phyloP scores from a whole-genome alignment of 2,888 invertebrate genomes.

The Xestia rhomboidea region DNA sequence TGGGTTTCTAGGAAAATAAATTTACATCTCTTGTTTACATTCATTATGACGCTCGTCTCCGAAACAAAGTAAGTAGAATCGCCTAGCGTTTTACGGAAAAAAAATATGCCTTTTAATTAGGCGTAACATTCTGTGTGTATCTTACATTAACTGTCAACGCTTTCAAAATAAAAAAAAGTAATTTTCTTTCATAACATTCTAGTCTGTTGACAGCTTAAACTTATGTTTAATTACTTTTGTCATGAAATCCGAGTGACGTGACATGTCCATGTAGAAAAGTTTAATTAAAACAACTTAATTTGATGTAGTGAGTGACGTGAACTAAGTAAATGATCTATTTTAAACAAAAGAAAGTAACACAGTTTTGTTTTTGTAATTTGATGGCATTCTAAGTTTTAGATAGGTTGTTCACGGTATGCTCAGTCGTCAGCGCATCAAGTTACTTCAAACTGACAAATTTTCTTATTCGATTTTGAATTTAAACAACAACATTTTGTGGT shows the following conservation, averaged over 20 bases:
- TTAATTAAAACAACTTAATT: constrained; percentile 6
- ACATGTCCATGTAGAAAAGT: constrained; percentile 21
- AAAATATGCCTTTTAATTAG: constrained; percentile 34
- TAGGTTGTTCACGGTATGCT: background rate
- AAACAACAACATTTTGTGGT: too few species aligned
- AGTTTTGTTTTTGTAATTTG: background rate
- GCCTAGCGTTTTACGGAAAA: background rate
- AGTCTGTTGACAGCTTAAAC: constrained; percentile 54
- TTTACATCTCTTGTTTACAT: constrained; percentile 12
- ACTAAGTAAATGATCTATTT: background rate
- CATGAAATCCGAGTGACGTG: constrained; percentile 48
- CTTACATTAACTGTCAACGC: constrained; percentile 34
- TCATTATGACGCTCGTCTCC: constrained; percentile 17
- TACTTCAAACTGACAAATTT: too few species aligned
- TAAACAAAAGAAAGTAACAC: background rate
- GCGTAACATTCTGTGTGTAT: background rate
- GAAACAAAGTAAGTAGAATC: constrained; percentile 20
- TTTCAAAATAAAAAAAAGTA: constrained; percentile 19
- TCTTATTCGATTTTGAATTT: too few species aligned
- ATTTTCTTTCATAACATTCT: constrained; percentile 23
- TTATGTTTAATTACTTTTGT: constrained; percentile 49
- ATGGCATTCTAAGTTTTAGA: background rate
- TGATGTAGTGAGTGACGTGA: constrained; percentile 5
- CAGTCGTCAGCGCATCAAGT: too few species aligned
- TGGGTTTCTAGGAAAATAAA: background rate